Conservation (phyloP, 2,888 invertebrate species). For the Chalcis sispes region DNA sequence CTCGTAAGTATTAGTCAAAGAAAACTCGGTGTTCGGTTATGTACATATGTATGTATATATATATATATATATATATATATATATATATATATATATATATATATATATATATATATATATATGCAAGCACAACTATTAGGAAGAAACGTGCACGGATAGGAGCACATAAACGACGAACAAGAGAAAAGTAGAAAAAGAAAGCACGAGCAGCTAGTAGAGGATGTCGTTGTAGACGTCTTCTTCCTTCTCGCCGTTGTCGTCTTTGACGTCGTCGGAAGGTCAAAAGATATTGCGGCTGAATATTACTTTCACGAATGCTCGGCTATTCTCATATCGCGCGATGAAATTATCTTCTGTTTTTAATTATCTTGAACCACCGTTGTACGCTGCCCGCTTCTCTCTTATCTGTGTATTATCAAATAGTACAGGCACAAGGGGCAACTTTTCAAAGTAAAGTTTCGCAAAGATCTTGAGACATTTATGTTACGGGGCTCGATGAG, state of each 20-base stretch:
- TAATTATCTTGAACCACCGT: conserved; percentile 62
- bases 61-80: not conserved
- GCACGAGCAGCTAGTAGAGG: conserved; percentile 1
- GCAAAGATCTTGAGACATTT: too few relatives aligned
- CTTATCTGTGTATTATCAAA: too few relatives aligned
- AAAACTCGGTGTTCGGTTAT: not conserved
- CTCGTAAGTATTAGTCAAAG: conserved; percentile 48
- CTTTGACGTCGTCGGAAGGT: conserved; percentile 8
- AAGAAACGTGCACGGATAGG: not conserved
- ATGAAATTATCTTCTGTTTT: conserved; percentile 66
- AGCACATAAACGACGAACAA: conserved; percentile 4
- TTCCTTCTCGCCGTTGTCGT: conserved; percentile 21
- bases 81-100: not conserved
- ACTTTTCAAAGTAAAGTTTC: too few relatives aligned
- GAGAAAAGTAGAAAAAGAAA: conserved; percentile 31
- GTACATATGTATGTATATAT: conserved; percentile 2
- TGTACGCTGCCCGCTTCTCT: too few relatives aligned
- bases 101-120: not conserved
- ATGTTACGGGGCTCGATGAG: too few relatives aligned
- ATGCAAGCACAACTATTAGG: too few relatives aligned
- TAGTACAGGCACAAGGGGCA: too few relatives aligned
- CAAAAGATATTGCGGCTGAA: conserved; percentile 55
- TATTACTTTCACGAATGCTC: conserved; percentile 61
- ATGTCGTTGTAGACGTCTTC: conserved; percentile 16
- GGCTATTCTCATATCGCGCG: conserved; percentile 58